Conservation (phyloP, 2,113 vertebrate species). For the Panurus biarmicus region DNA sequence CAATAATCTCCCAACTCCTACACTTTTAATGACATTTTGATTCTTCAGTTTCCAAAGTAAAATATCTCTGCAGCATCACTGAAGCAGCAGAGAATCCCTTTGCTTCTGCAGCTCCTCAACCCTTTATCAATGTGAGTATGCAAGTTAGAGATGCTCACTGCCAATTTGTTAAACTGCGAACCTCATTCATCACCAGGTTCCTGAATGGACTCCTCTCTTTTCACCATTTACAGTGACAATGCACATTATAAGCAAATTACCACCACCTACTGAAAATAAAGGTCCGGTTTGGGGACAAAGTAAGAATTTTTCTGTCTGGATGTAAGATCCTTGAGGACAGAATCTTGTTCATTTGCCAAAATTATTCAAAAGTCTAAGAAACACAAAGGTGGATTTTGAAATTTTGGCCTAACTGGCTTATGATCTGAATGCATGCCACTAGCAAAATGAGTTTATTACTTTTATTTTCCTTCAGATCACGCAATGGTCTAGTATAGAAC, state of each 20-base stretch:
- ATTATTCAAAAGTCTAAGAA: background rate
- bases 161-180: background rate
- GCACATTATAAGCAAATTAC: background rate
- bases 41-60: background rate
- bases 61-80: background rate
- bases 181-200: background rate
- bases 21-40: rapidly evolving
- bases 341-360: background rate
- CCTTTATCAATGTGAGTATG: background rate
- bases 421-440: background rate
- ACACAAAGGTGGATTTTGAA: background rate
- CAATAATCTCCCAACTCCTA: background rate
- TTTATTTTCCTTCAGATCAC: background rate
- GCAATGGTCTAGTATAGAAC: background rate
- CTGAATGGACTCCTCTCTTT: background rate
- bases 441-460: background rate
- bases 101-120: background rate
- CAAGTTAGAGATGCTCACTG: background rate
- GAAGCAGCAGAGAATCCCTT: background rate
- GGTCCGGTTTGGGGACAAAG: background rate
- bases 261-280: background rate
- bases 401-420: background rate
- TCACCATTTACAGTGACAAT: background rate
- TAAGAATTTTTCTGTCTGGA: background rate
- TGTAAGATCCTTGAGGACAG: background rate